Evolutionary conservation across 2,888 invertebrate species (phyloP), one percentile per base, ranked within the genome.

Genomic region (Criorhina ranunculi): DNA sequence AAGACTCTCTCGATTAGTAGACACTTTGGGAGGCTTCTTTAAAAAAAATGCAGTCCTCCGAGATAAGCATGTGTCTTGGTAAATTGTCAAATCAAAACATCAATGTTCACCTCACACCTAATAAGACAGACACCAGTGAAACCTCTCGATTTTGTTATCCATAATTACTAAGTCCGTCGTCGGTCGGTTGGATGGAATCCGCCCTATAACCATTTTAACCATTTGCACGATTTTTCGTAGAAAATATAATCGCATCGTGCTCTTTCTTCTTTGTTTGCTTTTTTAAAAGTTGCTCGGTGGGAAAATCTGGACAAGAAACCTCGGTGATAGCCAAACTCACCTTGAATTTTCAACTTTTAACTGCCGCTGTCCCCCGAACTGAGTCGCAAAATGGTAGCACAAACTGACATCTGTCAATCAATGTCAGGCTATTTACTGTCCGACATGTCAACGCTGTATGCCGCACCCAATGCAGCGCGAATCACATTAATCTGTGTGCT

Each of bases 401-500:
- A 37, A 33, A 15, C 44, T 64, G 64, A 19, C 49, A 49, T 33
- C 46, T 64, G 64, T 49, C 64, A 64, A 64, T 64, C 64, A 64
- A 35, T 49, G 64, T 64, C 35, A 8, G 49, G 49, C 64, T 37
- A 64, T 49, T 64, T 49, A 64, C 46, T 64, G 49, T 49, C 64
- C 35, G 5, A 33, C 12, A 49, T 49, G 49, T 64, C 64, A 35
- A 19, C 19, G 35, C 12, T 6, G 19, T 12, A 8, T 49, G 55
- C 67, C 67, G 55, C 67, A 44, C 67, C 67, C 67, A 55, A 12
- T 55, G 19, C 42, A 12, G 15, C 11, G 33, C 53, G n/a, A 53
- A 55, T 67, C 53, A 31, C 67, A 67, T 67, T 55, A 67, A 67
- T 67, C 67, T 55, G 42, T n/a, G 11, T 11, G 51, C 31, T 67